Evolutionary conservation across 2,888 invertebrate genomes (phyloP).

Genomic region (Callyntrura guangdongensis): DNA sequence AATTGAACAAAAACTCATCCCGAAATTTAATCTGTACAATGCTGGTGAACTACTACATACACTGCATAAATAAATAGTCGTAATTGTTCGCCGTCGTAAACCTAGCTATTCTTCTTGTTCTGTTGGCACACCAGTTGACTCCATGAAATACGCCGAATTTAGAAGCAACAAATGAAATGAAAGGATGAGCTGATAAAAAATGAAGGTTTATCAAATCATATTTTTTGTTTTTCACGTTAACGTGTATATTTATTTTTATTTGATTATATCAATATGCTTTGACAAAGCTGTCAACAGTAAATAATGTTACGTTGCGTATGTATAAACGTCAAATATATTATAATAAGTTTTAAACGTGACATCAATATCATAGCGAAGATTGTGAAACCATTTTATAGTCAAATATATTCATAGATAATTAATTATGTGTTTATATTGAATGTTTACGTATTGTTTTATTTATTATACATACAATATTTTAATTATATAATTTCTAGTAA

Average conservation of each 20-base stretch:
- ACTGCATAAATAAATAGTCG: too few species aligned
- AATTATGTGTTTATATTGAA: not conserved
- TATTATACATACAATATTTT: not conserved
- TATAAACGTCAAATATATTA: constrained; percentile 62
- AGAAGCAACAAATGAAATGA: not conserved
- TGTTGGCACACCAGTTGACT: too few species aligned
- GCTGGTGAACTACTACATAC: too few species aligned
- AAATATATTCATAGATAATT: constrained; percentile 21
- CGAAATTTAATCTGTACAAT: too few species aligned
- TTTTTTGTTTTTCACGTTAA: constrained; percentile 7
- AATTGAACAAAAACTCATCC: too few species aligned
- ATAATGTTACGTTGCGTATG: constrained; percentile 25
- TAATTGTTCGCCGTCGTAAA: too few species aligned
- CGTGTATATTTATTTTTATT: constrained; percentile 43
- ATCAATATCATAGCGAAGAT: constrained; percentile 40
- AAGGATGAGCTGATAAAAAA: not conserved
- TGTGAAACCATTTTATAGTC: not conserved
- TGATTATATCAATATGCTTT: constrained; percentile 25
- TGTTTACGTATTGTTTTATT: not conserved
- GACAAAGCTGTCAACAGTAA: constrained; percentile 64
- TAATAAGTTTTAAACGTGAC: constrained; percentile 60
- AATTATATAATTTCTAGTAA: not conserved
- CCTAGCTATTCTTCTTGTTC: too few species aligned
- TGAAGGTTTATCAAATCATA: too few species aligned
- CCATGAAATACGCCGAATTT: too few species aligned